These are phyloP conservation scores for Microtus montanus DNA, from an alignment of 2,113 vertebrate genomes.

Conservation along the genomic window DNA sequence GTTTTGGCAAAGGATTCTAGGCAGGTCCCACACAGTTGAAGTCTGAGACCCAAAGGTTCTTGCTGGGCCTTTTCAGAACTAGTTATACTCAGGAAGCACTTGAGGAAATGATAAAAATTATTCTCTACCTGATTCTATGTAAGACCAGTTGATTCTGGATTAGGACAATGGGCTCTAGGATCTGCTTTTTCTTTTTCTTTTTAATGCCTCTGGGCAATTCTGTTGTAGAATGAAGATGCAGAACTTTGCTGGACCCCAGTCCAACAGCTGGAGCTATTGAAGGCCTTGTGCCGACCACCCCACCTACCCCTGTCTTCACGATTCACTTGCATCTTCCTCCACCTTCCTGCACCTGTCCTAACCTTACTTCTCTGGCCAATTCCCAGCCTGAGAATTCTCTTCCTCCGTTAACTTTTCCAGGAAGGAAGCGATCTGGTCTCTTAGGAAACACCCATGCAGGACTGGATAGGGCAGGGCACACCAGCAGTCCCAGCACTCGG, in stretches of 20 bases:
- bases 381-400: not conserved
- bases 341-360: not conserved
- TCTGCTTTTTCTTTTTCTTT: not conserved
- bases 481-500: not conserved
- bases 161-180: not conserved
- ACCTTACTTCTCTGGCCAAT: not conserved
- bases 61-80: not conserved
- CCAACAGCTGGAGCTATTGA: fast-evolving
- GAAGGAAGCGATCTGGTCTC: not conserved
- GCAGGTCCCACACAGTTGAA: not conserved
- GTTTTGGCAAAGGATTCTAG: not conserved
- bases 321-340: not conserved
- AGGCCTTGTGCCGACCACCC: not conserved
- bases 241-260: not conserved
- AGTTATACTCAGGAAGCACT: not conserved
- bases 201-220: not conserved
- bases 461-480: not conserved
- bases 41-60: not conserved
- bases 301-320: too few relatives aligned
- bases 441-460: not conserved
- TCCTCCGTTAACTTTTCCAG: not conserved
- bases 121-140: not conserved
- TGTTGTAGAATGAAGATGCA: not conserved
- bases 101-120: not conserved
- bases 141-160: not conserved